phyloP scores from a whole-genome alignment of 2,797 vertebrate genomes.

The Tokudaia muenninki region DNA sequence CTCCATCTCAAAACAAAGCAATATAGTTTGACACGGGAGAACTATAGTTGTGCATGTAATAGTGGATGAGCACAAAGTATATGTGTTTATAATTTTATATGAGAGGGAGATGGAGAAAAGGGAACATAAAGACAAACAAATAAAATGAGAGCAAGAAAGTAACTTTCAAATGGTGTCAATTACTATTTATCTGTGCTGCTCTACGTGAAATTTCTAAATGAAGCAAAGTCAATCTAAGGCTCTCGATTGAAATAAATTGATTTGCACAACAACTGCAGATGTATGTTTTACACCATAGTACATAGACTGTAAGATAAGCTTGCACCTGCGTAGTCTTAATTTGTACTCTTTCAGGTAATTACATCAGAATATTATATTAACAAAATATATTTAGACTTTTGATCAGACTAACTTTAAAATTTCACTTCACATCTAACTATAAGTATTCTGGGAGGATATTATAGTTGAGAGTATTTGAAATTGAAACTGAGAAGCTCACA shows the following conservation, averaged over 20 bases:
- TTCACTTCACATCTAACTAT: conserved; percentile 17
- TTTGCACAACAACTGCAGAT: background rate
- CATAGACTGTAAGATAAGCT: conserved; percentile 31
- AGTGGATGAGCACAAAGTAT: background rate
- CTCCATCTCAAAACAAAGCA: background rate
- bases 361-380: conserved; percentile 53
- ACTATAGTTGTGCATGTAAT: background rate
- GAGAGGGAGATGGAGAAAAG: background rate
- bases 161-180: background rate
- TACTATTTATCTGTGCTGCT: conserved; percentile 30
- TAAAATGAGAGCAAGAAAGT: background rate
- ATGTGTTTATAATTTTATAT: background rate
- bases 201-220: conserved; percentile 60
- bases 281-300: background rate
- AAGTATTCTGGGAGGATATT: conserved; percentile 62
- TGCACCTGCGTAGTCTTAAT: conserved; percentile 29
- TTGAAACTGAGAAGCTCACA: conserved; percentile 60
- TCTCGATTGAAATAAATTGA: conserved; percentile 49
- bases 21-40: background rate
- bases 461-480: conserved; percentile 50
- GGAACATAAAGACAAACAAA: background rate
- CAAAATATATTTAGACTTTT: conserved; percentile 47
- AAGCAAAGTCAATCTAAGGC: conserved; percentile 37
- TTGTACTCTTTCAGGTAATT: conserved; percentile 55
- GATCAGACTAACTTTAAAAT: conserved; percentile 50